A percentile compares a stretch with the other conserved stretches of the same genome.
Evolutionary conservation across 2,888 invertebrate species (phyloP).

Genomic region (Dynastes maya): DNA sequence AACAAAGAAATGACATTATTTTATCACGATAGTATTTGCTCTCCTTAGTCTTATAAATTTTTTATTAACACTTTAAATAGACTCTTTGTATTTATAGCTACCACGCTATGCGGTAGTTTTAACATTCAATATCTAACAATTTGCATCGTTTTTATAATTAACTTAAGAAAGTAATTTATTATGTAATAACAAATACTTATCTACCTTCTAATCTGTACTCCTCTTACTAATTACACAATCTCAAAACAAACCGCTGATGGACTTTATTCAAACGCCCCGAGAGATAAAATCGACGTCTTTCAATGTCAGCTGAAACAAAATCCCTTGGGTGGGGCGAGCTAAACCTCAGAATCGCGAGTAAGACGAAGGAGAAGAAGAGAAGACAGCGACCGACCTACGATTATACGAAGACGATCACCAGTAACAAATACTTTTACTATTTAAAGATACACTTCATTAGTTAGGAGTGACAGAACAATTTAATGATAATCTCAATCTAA

Average conservation of each 20-base stretch:
- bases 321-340: background rate
- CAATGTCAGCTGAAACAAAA: constrained; percentile 22
- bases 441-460: constrained; percentile 41
- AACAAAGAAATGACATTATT: no score
- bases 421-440: constrained; percentile 29
- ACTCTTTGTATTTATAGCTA: no score
- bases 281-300: constrained; percentile 40
- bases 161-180: constrained; percentile 27
- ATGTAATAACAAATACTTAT: constrained; percentile 7
- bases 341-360: background rate
- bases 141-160: constrained; percentile 10
- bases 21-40: no score
- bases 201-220: constrained; percentile 13
- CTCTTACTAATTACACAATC: constrained; percentile 24
- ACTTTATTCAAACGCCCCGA: constrained; percentile 4
- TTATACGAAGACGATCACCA: constrained; percentile 12
- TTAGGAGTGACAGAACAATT: constrained; percentile 44
- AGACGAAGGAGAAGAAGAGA: background rate
- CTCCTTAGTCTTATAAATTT: no score
- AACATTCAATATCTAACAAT: background rate
- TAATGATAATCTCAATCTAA: constrained; percentile 43
- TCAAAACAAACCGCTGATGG: constrained; percentile 21
- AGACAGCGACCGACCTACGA: background rate
- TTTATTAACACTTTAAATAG: no score
- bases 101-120: no score